Evolutionary conservation across 2,113 vertebrate species (phyloP), one percentile per base, ranked within the genome.

Genomic region (Nycticryphes semicollaris): DNA sequence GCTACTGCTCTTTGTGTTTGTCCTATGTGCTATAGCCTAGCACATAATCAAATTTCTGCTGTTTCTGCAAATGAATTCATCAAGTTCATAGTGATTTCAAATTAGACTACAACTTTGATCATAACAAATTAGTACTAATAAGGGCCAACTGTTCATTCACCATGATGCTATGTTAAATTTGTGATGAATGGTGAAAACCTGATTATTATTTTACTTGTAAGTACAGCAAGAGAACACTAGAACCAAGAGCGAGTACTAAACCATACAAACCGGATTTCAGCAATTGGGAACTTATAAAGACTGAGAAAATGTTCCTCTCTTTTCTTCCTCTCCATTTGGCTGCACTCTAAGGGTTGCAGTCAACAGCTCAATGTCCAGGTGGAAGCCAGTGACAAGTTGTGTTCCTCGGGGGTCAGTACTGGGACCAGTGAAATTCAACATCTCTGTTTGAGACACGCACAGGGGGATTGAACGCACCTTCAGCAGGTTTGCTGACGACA

Each of bases 91-190:
- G 47, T 59, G 78, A 92, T 75, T 59, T 93, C 35, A 89, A 95
- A 95, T 56, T 72, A 17, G 70, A 84, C 89, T 67, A 87, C 66
- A 82, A 87, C 62, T 96, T 94, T 87, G 87, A 96, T 94, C 73
- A 93, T 79, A 91, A 92, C 56, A 84, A 93, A 91, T 94, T 68
- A 95, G 63, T 91, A 31, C 54, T 94, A 92, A 79, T 79, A 91
- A 78, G 81, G 81, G 81, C 62, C 43, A 81, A 78, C 84, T 87
- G 60, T 64, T 92, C 73, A 77, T 90, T 94, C 66, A 94, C 50
- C 41, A 78, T 43, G 60, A 72, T 68, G 64, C 35, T 74, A 81
- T 33, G 20, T 33, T 75, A 87, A 60, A 92, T 89, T 91, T 87
- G 48, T 81, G 81, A 89, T 91, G 43, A 94, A 67, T 21, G 18